phyloP scores from a whole-genome alignment of 1,140 invertebrate species.

The Samia ricini region DNA sequence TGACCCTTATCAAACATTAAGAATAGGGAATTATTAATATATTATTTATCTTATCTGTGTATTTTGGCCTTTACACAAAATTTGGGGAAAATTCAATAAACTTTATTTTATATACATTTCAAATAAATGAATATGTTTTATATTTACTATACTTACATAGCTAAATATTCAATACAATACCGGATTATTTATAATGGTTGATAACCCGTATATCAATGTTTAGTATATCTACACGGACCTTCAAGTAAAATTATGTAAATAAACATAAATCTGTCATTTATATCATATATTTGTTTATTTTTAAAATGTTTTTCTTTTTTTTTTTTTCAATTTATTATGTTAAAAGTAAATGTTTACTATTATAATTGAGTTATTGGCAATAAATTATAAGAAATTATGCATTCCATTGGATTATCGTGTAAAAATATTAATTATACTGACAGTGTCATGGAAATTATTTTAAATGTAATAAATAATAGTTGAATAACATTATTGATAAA shows the following conservation, averaged over 20 bases:
- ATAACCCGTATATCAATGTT: too few relatives aligned
- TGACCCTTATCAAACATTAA: too few relatives aligned
- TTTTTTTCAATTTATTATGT: conserved; percentile 37
- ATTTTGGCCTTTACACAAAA: not conserved
- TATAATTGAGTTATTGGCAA: conserved; percentile 19
- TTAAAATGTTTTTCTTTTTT: conserved; percentile 19
- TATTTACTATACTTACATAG: too few relatives aligned
- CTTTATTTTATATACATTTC: too few relatives aligned
- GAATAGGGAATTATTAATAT: too few relatives aligned
- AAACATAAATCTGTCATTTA: conserved; percentile 14
- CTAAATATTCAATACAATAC: too few relatives aligned
- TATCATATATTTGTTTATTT: conserved; percentile 21
- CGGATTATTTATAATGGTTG: too few relatives aligned
- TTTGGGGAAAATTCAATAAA: not conserved
- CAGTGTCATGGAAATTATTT: conserved; percentile 10
- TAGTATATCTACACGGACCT: not conserved
- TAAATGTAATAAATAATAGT: conserved; percentile 56
- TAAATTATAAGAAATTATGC: conserved; percentile 41
- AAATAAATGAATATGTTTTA: too few relatives aligned
- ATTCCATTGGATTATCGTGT: conserved; percentile 22
- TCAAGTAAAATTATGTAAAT: conserved; percentile 13
- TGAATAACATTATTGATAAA: conserved; percentile 58
- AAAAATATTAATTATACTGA: conserved; percentile 38
- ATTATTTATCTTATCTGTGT: too few relatives aligned
- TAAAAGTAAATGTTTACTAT: conserved; percentile 33